Evolutionary conservation across 1,140 invertebrate genomes (phyloP).

Genomic region (Orius insidiosus): DNA sequence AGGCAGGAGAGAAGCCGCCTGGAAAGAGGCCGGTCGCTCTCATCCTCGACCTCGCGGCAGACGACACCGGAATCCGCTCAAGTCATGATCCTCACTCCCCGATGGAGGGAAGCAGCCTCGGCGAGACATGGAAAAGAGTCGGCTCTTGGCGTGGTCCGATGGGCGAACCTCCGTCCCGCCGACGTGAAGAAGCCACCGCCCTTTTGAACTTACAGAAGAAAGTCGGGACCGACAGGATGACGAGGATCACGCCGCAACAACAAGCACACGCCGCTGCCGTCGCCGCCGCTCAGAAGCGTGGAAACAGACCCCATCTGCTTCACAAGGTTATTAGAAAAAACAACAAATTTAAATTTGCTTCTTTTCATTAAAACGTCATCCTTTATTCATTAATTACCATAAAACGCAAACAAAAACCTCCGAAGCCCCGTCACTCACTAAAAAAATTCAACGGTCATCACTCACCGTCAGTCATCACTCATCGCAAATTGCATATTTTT

Average conservation of each 20-base stretch:
- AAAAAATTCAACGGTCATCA: too few relatives aligned
- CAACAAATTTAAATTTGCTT: not conserved
- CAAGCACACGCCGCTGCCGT: not conserved
- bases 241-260: not conserved
- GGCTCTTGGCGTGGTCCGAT: conserved; percentile 4
- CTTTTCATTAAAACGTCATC: too few relatives aligned
- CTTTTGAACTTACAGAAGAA: not conserved
- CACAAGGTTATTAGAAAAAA: conserved; percentile 1
- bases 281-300: not conserved
- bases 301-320: conserved; percentile 7
- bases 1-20: too few relatives aligned
- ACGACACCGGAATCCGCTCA: too few relatives aligned
- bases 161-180: conserved; percentile 4
- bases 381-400: too few relatives aligned
- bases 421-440: too few relatives aligned
- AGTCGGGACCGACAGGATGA: conserved; percentile 6
- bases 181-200: conserved; percentile 4
- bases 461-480: too few relatives aligned
- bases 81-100: not conserved
- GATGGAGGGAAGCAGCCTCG: conserved; percentile 9
- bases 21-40: too few relatives aligned
- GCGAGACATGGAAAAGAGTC: conserved; percentile 8
- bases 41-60: too few relatives aligned
- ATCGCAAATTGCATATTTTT: too few relatives aligned
- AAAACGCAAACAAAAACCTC: too few relatives aligned